Base-by-base conservation (phyloP, 2,113 vertebrate genomes). In the Chauna torquata region DNA sequence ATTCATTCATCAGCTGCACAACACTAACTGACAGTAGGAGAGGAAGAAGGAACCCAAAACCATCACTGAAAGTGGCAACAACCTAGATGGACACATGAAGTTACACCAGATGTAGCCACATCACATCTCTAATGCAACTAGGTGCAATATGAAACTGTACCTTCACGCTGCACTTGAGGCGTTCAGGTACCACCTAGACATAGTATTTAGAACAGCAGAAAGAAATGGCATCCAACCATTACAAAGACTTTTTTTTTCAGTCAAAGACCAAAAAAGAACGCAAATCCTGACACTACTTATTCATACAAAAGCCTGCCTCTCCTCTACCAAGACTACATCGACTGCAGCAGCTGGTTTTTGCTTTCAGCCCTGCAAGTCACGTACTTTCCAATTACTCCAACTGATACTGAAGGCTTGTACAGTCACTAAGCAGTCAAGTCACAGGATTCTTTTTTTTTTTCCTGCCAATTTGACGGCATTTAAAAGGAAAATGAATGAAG, bases 391-490 rank as follows among this genome's bases (percentile, higher is more conserved):
- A n/a, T 50, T 64, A 78, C 3, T 61, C 62, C 1, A 69, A 72
- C 6, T 4, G 57, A 68, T 85, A 91, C 3, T 6, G 74, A 88
- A 96, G 38, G 52, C 17, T 92, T 57, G 82, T 6, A 40, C 27
- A 85, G 49, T 40, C 91, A 91, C 77, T 89, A 84, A 88, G 47
- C 86, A 84, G 94, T 85, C 57, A 44, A 91, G 47, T 16, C 80
- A 84, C 77, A 71, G 22, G n/a, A 88, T 71, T 68, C 1, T 3
- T 47, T 79, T 55, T 86, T 27, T 36, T 65, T 71, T 42, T 30
- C 92, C 92, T 84, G 70, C 22, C 88, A 86, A 91, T 82, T 87
- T 84, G 65, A 83, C 34, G 54, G 81, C 52, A 76, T 94, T 94
- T 92, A 76, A 86, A 92, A 94, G 36, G 36, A 52, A 85, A 66